A percentile compares a stretch with the other conserved stretches of the same genome.
phyloP scores from a whole-genome alignment of 2,113 vertebrate genomes.

The Ellobius talpinus region DNA sequence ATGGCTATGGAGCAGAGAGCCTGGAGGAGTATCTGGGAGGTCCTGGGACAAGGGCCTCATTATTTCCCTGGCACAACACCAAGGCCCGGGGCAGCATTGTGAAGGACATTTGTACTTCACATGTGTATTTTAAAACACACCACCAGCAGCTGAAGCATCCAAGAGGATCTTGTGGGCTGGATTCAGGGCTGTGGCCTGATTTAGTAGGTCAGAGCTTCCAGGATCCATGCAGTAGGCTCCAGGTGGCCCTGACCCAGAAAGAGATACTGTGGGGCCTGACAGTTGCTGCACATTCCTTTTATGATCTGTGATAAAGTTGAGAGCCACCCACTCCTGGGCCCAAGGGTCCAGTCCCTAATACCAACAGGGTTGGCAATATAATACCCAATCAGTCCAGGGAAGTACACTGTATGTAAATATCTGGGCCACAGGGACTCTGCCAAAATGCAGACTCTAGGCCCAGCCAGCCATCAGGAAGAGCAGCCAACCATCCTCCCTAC shows the following conservation, averaged over 20 bases:
- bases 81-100: slow-evolving; percentile 16
- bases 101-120: slow-evolving; percentile 12
- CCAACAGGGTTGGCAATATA: not conserved
- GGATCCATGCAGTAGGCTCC: not conserved
- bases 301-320: not conserved
- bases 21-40: not conserved
- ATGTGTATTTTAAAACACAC: slow-evolving; percentile 44
- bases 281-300: not conserved
- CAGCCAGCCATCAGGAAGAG: not conserved
- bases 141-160: not conserved
- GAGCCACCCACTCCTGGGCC: not conserved
- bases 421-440: not conserved
- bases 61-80: slow-evolving; percentile 61
- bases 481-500: not conserved
- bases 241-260: not conserved
- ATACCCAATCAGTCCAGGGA: not conserved
- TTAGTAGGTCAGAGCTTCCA: not conserved
- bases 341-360: not conserved
- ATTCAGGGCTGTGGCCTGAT: not conserved
- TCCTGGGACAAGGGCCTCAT: slow-evolving; percentile 39
- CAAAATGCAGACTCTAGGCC: not conserved
- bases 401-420: not conserved
- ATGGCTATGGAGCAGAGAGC: too few relatives aligned
- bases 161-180: not conserved
- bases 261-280: not conserved